These are phyloP conservation scores for Leptosomus discolor DNA, from an alignment of 2,113 vertebrate genomes.

Conservation along the genomic window DNA sequence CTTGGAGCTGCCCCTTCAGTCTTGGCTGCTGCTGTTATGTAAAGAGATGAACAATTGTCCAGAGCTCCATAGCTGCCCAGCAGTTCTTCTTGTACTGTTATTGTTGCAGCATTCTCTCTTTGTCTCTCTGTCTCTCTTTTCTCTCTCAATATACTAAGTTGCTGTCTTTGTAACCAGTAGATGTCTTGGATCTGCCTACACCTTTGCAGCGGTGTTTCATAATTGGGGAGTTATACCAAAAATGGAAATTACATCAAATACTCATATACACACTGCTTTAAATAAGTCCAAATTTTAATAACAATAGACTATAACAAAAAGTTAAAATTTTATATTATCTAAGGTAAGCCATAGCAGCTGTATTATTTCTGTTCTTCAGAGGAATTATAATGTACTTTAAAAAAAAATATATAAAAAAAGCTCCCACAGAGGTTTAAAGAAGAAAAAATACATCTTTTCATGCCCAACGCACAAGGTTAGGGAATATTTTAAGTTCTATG, in stretches of 20 bases:
- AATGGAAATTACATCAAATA: not conserved
- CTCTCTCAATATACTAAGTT: not conserved
- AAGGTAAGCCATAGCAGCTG: not conserved
- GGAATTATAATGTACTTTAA: not conserved
- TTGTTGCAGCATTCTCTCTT: not conserved
- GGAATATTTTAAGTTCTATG: not conserved
- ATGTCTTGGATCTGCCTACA: not conserved
- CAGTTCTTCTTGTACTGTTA: rapidly evolving
- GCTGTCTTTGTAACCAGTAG: not conserved
- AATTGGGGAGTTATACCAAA: not conserved
- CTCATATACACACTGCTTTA: not conserved
- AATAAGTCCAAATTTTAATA: conserved; percentile 39
- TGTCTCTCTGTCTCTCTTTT: not conserved
- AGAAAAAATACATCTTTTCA: not conserved
- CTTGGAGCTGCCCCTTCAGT: rapidly evolving
- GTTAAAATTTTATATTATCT: not conserved
- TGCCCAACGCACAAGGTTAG: not conserved
- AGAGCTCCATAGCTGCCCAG: not conserved
- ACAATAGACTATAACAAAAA: not conserved
- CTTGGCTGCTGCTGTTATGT: rapidly evolving
- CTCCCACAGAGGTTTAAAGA: not conserved
- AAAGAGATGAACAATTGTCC: too few species aligned
- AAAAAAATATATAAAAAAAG: not conserved
- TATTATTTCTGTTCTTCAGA: not conserved
- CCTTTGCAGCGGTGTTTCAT: not conserved